A percentile compares a stretch with the other conserved stretches of the same genome.
Conservation (phyloP, 1,140 invertebrate genomes). For the Arion vulgaris region DNA sequence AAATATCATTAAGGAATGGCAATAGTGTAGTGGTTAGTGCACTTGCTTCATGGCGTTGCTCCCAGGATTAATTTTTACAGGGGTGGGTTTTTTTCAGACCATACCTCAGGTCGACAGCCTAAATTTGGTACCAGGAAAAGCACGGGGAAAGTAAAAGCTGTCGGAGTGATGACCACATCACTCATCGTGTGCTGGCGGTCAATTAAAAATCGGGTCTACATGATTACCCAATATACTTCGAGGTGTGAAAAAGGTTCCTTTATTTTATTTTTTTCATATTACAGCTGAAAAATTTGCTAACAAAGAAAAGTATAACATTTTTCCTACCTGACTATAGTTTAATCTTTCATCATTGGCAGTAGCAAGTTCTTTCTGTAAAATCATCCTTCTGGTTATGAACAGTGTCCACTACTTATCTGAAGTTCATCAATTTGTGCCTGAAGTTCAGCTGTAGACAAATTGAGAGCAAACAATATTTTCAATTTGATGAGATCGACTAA, state of each 20-base stretch:
- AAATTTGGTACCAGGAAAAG: no score
- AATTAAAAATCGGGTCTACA: no score
- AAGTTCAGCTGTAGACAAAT: slow-evolving; percentile 46
- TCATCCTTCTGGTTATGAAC: slow-evolving; percentile 38
- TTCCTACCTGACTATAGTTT: slow-evolving; percentile 55
- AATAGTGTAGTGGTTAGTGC: no score
- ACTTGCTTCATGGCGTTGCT: no score
- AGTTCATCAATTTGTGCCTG: slow-evolving; percentile 68
- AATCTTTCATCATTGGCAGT: slow-evolving; percentile 50
- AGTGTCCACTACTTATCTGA: slow-evolving; percentile 66
- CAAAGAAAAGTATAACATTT: slow-evolving; percentile 54
- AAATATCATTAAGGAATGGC: no score
- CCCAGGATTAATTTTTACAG: no score
- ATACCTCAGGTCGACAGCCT: no score
- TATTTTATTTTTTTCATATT: not conserved
- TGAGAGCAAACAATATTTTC: not conserved
- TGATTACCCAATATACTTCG: no score
- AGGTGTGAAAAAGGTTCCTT: not conserved
- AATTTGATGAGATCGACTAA: not conserved
- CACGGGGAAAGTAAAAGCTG: no score
- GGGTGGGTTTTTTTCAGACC: no score
- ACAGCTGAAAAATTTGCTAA: slow-evolving; percentile 35
- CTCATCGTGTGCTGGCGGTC: not conserved
- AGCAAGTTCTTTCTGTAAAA: slow-evolving; percentile 42
- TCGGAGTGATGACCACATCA: not conserved